These are phyloP conservation scores for Diuraphis noxia DNA, from an alignment of 1,140 invertebrate genomes.

Conservation along the genomic window DNA sequence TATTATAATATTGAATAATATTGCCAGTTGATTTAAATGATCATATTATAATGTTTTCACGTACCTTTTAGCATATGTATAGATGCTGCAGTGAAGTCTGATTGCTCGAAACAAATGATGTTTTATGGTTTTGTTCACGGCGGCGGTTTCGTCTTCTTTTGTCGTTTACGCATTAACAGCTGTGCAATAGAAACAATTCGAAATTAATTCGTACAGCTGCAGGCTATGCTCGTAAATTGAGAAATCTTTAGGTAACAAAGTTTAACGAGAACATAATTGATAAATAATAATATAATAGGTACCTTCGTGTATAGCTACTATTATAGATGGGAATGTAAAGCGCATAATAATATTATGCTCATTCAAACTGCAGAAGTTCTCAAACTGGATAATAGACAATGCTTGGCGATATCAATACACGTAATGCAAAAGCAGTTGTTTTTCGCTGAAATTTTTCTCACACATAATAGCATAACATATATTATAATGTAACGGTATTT, in stretches of 20 bases:
- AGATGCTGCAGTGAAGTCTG: neutral
- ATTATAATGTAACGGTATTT: neutral
- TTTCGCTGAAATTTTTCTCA: conserved; percentile 13
- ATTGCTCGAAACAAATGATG: neutral
- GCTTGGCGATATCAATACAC: neutral
- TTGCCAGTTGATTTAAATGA: neutral
- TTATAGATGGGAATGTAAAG: neutral
- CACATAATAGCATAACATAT: neutral
- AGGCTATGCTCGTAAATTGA: neutral
- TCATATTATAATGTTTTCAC: neutral
- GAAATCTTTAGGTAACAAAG: neutral
- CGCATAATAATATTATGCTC: conserved; percentile 4
- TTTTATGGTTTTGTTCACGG: neutral
- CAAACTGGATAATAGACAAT: neutral
- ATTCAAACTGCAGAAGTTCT: neutral
- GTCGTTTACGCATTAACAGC: neutral
- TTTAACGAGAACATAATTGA: neutral
- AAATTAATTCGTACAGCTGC: neutral
- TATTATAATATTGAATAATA: no score
- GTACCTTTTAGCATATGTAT: neutral
- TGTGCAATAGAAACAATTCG: neutral
- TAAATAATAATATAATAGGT: neutral
- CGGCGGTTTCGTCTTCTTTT: neutral
- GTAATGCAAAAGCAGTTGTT: conserved; percentile 9
- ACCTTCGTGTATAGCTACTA: neutral